Evolutionary conservation across 2,888 invertebrate genomes (phyloP).

Genomic region (Physocephala rufipes): DNA sequence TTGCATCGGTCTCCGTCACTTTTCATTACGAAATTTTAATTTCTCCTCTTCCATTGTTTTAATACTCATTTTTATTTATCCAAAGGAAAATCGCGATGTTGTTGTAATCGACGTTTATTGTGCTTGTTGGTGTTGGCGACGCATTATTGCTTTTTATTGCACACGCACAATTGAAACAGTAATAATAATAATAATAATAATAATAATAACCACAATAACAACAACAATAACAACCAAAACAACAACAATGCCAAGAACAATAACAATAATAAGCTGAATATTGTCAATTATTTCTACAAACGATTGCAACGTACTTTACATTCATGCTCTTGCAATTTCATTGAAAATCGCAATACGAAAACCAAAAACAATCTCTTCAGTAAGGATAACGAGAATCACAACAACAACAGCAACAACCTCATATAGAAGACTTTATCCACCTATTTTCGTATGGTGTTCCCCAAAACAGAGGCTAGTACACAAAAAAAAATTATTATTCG

Average conservation of each 20-base stretch:
- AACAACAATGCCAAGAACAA: neutral
- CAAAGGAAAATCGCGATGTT: neutral
- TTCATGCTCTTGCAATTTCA: neutral
- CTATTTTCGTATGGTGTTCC: too few relatives aligned
- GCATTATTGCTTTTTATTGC: slow-evolving; percentile 13
- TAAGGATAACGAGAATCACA: neutral
- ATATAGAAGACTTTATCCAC: too few relatives aligned
- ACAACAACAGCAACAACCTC: too few relatives aligned
- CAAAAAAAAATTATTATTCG: too few relatives aligned
- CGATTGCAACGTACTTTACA: neutral
- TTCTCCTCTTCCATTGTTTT: slow-evolving; percentile 11
- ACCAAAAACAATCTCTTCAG: neutral
- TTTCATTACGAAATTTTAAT: slow-evolving; percentile 15
- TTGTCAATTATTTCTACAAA: neutral
- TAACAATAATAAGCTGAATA: neutral
- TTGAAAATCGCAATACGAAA: neutral
- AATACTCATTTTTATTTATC: neutral
- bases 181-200: slow-evolving; percentile 9
- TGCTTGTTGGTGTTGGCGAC: neutral
- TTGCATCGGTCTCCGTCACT: neutral
- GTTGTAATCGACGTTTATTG: neutral
- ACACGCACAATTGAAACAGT: slow-evolving; percentile 27
- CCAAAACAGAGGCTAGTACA: too few relatives aligned
- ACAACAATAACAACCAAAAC: slow-evolving; percentile 8
- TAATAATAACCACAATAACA: neutral